Base-by-base conservation (phyloP, 2,888 invertebrate genomes). In the Leptopterna dolabrata region DNA sequence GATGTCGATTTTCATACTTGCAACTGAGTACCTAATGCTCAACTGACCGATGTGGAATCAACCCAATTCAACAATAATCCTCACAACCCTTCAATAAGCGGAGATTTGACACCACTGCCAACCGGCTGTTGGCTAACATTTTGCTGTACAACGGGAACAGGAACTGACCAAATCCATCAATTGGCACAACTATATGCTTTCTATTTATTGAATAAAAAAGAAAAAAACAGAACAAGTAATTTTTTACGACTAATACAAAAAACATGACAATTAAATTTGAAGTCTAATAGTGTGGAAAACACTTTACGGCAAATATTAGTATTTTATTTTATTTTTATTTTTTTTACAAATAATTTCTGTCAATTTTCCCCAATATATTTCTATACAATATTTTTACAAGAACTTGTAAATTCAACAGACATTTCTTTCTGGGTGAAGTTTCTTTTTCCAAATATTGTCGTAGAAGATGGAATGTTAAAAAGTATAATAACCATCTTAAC, bases 131-230 rank as follows among this genome's bases (percentile, higher is more conserved):
- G 36, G 36, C 7, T 7, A 36, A 36, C 36, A 36, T 4, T 36
- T 36, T 16, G n/a, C 51, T n/a, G 51, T 36, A 51, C 51, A 51
- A 6, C 0, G n/a, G 63, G 63, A 11, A 19, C 11, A 63, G 63
- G 63, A 63, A 63, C 63, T 63, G 63, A 63, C 19, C 11, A 63
- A 19, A 19, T 45, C 41, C 45, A 73, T 19, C 1, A 81, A 71
- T 85, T 85, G 85, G 85, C 85, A 85, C 85, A 85, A 85, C 85
- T 85, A 85, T 55, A 85, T 85, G 76, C 76, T 85, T 81, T 85
- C 85, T 85, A 85, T 85, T 85, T 85, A 85, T 85, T 85, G 85
- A 85, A 85, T 55, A 85, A 73, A 85, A 85, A 71, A 73, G 55
- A 85, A 85, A 47, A 71, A 85, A 85, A 85, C 73, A 76, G 27